Evolutionary conservation across 2,888 invertebrate species (phyloP).

Genomic region (Eutolmus rufibarbis): DNA sequence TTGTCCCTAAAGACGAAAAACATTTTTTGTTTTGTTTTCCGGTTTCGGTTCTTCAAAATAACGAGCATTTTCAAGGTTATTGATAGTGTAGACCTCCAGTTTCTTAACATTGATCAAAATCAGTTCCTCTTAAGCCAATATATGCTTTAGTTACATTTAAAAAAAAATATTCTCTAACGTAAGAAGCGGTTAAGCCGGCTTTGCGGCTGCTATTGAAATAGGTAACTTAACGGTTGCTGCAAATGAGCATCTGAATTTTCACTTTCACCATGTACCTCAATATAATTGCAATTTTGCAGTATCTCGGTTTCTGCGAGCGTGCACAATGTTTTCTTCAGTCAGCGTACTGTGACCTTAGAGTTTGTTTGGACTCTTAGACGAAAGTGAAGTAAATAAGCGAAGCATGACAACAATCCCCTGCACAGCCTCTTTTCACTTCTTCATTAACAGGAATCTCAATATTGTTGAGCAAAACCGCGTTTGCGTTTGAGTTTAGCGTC

Average conservation of each 20-base stretch:
- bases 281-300: slow-evolving; percentile 2
- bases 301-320: background rate
- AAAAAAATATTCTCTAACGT: background rate
- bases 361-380: background rate
- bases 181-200: background rate
- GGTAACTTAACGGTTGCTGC: background rate
- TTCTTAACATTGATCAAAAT: background rate
- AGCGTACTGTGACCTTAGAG: background rate
- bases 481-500: background rate
- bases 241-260: background rate
- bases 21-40: background rate
- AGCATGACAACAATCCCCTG: background rate
- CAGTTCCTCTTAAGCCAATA: background rate
- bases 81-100: background rate
- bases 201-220: background rate
- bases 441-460: background rate
- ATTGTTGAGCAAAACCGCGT: background rate
- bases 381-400: slow-evolving; percentile 11
- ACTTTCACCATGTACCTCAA: slow-evolving; percentile 9
- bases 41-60: background rate
- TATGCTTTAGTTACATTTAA: background rate
- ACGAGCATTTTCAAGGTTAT: background rate
- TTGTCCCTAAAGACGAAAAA: background rate
- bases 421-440: background rate
- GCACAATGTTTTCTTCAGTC: background rate